These are phyloP conservation scores for Tetramorium simillimum DNA, from an alignment of 1,140 invertebrate species.

Conservation along the genomic window DNA sequence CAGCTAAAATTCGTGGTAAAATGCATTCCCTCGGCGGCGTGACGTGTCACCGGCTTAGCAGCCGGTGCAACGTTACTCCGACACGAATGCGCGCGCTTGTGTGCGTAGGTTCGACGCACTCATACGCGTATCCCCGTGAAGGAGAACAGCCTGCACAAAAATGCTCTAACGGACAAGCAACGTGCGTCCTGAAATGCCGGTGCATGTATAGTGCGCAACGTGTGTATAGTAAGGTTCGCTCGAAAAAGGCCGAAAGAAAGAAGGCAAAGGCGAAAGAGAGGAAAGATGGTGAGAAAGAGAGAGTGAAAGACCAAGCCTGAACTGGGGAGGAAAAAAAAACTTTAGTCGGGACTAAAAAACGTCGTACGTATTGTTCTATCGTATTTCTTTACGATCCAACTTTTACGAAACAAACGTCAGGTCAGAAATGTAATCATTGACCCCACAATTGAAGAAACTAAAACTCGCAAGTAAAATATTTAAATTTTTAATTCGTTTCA, in stretches of 20 bases:
- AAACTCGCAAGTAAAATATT: not conserved
- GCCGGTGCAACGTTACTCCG: slow-evolving; percentile 36
- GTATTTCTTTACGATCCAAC: not conserved
- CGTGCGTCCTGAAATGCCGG: slow-evolving; percentile 41
- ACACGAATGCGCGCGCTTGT: not conserved
- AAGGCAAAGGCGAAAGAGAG: not conserved
- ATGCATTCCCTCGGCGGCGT: not conserved
- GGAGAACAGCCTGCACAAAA: slow-evolving; percentile 33
- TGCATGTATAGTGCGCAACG: slow-evolving; percentile 22
- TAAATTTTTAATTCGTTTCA: not conserved
- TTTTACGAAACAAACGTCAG: not conserved
- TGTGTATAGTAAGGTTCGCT: not conserved
- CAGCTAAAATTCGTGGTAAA: slow-evolving; percentile 14
- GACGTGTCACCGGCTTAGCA: slow-evolving; percentile 37
- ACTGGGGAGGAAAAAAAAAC: not conserved
- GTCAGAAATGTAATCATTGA: not conserved
- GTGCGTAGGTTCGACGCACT: not conserved
- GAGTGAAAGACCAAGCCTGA: not conserved
- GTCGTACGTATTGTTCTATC: not conserved
- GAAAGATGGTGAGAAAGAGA: not conserved
- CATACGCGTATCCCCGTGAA: not conserved
- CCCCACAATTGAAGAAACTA: not conserved
- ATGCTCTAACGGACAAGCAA: slow-evolving; percentile 44
- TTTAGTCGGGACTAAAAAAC: not conserved
- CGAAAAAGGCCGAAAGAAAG: slow-evolving; percentile 29